phyloP scores from a whole-genome alignment of 2,888 invertebrate genomes.

The Caenorhabditis auriculariae region DNA sequence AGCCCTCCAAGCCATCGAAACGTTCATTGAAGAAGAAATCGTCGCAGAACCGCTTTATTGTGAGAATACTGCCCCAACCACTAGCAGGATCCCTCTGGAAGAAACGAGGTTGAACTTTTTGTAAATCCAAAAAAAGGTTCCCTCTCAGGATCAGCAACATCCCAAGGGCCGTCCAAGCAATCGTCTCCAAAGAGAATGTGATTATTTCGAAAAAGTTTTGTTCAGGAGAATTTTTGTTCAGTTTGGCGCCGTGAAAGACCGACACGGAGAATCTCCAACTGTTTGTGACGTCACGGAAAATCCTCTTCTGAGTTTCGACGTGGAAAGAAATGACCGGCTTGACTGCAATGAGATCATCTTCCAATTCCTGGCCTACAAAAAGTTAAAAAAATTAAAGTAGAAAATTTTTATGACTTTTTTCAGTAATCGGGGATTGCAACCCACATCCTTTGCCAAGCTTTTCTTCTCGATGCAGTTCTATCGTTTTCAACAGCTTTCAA shows the following conservation, averaged over 20 bases:
- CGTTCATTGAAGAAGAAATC: conserved; percentile 2
- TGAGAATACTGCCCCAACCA: conserved; percentile 17
- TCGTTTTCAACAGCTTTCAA: conserved; percentile 66
- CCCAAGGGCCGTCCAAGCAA: conserved; percentile 21
- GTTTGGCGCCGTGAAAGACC: conserved; percentile 63
- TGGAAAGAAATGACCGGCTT: conserved; percentile 65
- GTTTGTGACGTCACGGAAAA: conserved; percentile 63
- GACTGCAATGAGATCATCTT: conserved; percentile 66
- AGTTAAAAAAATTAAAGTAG: conserved; percentile 53
- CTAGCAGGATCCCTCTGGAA: conserved; percentile 1
- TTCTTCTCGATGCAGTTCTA: conserved; percentile 69
- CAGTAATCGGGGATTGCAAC: conserved; percentile 6
- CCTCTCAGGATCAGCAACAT: conserved; percentile 16
- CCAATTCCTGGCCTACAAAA: conserved; percentile 67
- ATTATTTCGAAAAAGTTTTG: background rate
- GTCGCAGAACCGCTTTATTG: conserved; percentile 2
- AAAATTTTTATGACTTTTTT: background rate
- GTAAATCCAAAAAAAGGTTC: background rate
- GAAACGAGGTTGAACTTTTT: conserved; percentile 2
- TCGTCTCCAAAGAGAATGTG: conserved; percentile 10
- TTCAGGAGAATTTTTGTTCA: conserved; percentile 53
- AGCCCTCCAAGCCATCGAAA: background rate
- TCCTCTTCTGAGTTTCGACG: conserved; percentile 45
- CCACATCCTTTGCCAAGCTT: conserved; percentile 50
- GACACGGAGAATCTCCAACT: conserved; percentile 64